Conservation (phyloP, 2,113 vertebrate genomes). For the Coregonus clupeaformis region DNA sequence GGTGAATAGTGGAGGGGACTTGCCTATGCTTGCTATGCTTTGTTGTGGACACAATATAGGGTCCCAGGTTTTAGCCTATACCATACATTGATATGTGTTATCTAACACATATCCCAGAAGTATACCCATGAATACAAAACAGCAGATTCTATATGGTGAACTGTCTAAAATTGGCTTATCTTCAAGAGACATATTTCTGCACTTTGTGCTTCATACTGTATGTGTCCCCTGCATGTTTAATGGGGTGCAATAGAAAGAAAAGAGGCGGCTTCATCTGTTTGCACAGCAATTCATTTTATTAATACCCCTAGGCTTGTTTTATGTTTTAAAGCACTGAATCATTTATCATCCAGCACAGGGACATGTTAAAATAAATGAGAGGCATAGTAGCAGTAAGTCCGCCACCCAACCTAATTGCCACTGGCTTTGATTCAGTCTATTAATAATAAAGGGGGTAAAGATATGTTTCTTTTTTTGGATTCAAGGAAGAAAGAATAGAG, state of each 20-base stretch:
- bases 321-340: conserved; percentile 45
- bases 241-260: conserved; percentile 13
- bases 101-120: no score
- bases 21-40: no score
- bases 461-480: background rate
- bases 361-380: conserved; percentile 17
- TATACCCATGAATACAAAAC: no score
- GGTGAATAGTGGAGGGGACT: no score
- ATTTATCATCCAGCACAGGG: conserved; percentile 23
- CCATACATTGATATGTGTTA: no score
- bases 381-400: conserved; percentile 6
- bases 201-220: no score
- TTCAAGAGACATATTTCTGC: no score
- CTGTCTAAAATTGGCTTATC: no score
- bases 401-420: conserved; percentile 24
- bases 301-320: conserved; percentile 22
- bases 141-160: no score
- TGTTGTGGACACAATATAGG: no score
- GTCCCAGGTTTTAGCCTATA: no score
- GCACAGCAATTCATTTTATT: conserved; percentile 37
- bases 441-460: conserved; percentile 23
- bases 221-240: no score
- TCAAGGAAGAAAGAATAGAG: conserved; percentile 3
- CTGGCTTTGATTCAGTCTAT: conserved; percentile 18
- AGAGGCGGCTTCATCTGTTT: conserved; percentile 43